These are phyloP conservation scores for Rhagologus leucostigma DNA, from an alignment of 2,113 vertebrate species.

Conservation along the genomic window DNA sequence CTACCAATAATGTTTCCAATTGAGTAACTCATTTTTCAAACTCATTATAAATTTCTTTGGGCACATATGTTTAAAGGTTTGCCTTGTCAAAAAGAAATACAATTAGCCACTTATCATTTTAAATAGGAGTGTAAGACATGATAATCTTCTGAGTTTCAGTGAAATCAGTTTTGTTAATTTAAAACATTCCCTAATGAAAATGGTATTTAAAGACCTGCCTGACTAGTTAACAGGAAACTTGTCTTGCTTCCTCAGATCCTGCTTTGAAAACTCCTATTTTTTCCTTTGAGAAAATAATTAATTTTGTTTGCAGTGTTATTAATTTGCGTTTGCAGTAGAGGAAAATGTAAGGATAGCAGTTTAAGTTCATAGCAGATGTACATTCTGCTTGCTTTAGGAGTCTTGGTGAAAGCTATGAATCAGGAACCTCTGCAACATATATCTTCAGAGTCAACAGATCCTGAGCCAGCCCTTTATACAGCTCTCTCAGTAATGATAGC, in stretches of 20 bases:
- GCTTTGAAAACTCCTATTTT: not conserved
- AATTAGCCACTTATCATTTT: not conserved
- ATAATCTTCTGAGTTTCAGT: not conserved
- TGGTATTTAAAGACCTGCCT: not conserved
- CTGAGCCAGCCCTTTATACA: not conserved
- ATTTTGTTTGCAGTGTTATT: not conserved
- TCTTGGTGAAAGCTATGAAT: not conserved
- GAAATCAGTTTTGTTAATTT: not conserved
- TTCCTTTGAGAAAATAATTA: not conserved
- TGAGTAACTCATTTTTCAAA: not conserved
- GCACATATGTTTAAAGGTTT: not conserved
- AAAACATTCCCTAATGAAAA: not conserved
- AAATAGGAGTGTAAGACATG: not conserved
- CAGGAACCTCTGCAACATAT: not conserved
- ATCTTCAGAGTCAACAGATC: not conserved
- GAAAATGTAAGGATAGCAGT: not conserved
- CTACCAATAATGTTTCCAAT: not conserved
- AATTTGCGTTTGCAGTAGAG: not conserved
- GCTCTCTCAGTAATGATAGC: not conserved
- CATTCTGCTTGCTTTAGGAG: not conserved
- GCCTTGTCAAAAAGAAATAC: not conserved
- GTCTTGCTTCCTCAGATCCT: not conserved
- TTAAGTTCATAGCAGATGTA: not conserved
- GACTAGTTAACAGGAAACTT: not conserved
- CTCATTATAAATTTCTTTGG: not conserved